These are phyloP conservation scores for Hemibagrus guttatus DNA, from an alignment of 2,797 vertebrate genomes.

Conservation along the genomic window DNA sequence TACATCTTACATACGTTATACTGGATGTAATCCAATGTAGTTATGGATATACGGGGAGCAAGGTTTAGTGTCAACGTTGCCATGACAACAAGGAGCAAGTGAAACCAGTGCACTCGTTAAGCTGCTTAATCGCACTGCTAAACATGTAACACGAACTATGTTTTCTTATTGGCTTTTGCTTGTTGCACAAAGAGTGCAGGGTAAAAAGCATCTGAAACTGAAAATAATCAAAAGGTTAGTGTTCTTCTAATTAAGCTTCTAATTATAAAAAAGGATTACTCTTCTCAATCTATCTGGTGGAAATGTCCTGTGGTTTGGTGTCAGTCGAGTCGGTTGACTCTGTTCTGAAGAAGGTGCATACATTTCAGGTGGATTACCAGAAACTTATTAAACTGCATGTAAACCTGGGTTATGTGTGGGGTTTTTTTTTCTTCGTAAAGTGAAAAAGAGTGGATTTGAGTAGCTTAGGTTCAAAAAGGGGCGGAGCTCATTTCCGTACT, in stretches of 20 bases:
- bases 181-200: not conserved
- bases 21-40: not conserved
- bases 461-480: not conserved
- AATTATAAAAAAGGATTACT: not conserved
- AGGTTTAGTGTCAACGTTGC: not conserved
- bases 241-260: not conserved
- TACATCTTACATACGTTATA: not conserved
- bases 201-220: not conserved
- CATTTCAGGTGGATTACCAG: not conserved
- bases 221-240: not conserved
- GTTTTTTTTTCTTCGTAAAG: too few relatives aligned
- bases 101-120: not conserved
- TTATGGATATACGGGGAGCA: not conserved
- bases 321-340: too few relatives aligned
- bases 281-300: not conserved
- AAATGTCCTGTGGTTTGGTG: not conserved
- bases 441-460: not conserved
- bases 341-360: not conserved
- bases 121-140: not conserved
- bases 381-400: not conserved
- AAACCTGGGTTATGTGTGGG: not conserved
- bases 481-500: not conserved
- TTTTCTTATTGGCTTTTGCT: not conserved
- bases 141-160: constrained; percentile 6
- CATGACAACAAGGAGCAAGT: not conserved